phyloP scores from a whole-genome alignment of 2,797 vertebrate genomes.

The Anisognathus igniventris region DNA sequence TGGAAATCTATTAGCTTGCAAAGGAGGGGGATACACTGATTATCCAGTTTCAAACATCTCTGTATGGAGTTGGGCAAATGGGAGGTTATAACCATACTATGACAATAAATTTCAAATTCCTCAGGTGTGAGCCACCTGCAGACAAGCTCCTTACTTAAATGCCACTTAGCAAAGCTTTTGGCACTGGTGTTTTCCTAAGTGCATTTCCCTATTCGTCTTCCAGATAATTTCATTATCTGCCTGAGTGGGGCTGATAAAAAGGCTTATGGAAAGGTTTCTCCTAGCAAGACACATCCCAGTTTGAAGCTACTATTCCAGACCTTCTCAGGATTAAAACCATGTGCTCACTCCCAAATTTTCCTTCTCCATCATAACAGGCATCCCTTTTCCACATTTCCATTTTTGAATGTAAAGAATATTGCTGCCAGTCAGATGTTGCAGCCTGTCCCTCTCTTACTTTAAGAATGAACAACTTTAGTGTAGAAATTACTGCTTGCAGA shows the following conservation, averaged over 20 bases:
- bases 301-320: background rate
- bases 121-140: background rate
- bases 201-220: background rate
- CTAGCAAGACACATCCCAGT: background rate
- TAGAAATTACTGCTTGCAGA: background rate
- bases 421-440: background rate
- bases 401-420: background rate
- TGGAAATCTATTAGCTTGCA: background rate
- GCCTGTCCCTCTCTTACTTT: background rate
- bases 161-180: background rate
- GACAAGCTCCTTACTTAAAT: background rate
- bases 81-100: background rate
- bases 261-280: background rate
- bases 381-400: background rate
- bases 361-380: background rate
- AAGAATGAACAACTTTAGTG: background rate
- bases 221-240: constrained; percentile 1
- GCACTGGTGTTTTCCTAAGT: background rate
- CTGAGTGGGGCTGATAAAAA: background rate
- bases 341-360: background rate
- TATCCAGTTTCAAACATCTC: background rate
- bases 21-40: background rate
- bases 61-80: background rate
- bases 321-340: background rate
- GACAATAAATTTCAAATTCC: background rate